Evolutionary conservation across 2,113 vertebrate species (phyloP).

Genomic region (Thalassarche chlororhynchos): DNA sequence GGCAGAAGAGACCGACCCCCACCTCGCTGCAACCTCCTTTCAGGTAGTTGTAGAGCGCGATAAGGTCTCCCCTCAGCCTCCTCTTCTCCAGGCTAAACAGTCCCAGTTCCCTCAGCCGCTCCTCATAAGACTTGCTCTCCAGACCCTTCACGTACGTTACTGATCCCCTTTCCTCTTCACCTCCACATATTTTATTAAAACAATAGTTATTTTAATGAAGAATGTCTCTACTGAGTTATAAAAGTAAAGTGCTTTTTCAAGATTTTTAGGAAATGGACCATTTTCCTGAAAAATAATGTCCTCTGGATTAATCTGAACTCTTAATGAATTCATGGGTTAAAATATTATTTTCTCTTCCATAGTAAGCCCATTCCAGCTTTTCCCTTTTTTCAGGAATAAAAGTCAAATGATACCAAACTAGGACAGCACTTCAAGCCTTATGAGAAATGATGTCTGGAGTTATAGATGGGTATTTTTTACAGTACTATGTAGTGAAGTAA

Average conservation of each 20-base stretch:
- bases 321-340: neutral
- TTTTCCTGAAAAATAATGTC: neutral
- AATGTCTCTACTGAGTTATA: neutral
- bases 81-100: no score
- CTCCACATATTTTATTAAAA: neutral
- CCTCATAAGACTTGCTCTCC: no score
- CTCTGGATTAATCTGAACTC: neutral
- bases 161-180: neutral
- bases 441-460: neutral
- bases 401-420: neutral
- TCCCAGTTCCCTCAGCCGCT: no score
- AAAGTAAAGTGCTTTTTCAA: neutral
- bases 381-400: neutral
- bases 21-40: no score
- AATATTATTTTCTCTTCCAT: neutral
- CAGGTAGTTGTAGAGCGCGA: no score
- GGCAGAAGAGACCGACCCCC: no score
- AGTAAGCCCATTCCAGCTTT: neutral
- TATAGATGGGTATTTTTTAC: neutral
- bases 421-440: neutral
- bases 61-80: no score
- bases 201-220: neutral
- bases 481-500: neutral
- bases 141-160: no score
- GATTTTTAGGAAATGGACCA: neutral